These are phyloP conservation scores for Seira musarum DNA, from an alignment of 2,888 invertebrate genomes.

Conservation along the genomic window DNA sequence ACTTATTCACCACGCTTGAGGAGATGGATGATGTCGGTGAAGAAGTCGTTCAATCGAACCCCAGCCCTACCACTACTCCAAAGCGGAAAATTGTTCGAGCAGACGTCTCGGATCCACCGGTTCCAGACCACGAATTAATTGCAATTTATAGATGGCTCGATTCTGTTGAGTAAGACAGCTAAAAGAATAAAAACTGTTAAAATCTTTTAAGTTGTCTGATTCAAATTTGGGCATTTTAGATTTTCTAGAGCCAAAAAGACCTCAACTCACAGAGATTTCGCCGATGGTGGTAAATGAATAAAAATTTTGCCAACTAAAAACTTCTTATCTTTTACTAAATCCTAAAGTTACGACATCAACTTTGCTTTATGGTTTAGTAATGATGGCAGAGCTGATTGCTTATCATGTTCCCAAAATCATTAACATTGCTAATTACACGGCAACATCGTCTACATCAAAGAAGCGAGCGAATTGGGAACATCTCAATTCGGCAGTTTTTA, in stretches of 20 bases:
- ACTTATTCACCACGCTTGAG: too few species aligned
- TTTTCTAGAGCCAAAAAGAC: constrained; percentile 57
- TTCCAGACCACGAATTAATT: constrained; percentile 24
- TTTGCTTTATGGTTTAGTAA: constrained; percentile 34
- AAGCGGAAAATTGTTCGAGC: not conserved
- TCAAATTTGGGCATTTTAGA: constrained; percentile 26
- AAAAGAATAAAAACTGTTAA: too few species aligned
- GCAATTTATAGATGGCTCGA: constrained; percentile 45
- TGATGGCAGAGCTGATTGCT: constrained; percentile 55
- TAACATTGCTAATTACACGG: constrained; percentile 28
- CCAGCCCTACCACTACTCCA: too few species aligned
- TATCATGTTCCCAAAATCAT: constrained; percentile 47
- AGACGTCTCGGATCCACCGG: constrained; percentile 14
- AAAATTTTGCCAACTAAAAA: too few species aligned
- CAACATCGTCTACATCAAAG: constrained; percentile 33
- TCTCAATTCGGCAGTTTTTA: constrained; percentile 49
- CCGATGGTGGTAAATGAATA: constrained; percentile 54
- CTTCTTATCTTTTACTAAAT: constrained; percentile 11
- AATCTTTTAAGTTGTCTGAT: too few species aligned
- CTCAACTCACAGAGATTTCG: constrained; percentile 52
- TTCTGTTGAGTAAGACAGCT: constrained; percentile 31
- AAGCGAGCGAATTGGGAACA: constrained; percentile 58
- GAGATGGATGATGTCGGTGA: too few species aligned
- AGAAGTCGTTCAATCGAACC: too few species aligned
- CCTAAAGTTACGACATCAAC: not conserved